Evolutionary conservation across 2,113 vertebrate genomes (phyloP).

Genomic region (Ptilonorhynchus violaceus): DNA sequence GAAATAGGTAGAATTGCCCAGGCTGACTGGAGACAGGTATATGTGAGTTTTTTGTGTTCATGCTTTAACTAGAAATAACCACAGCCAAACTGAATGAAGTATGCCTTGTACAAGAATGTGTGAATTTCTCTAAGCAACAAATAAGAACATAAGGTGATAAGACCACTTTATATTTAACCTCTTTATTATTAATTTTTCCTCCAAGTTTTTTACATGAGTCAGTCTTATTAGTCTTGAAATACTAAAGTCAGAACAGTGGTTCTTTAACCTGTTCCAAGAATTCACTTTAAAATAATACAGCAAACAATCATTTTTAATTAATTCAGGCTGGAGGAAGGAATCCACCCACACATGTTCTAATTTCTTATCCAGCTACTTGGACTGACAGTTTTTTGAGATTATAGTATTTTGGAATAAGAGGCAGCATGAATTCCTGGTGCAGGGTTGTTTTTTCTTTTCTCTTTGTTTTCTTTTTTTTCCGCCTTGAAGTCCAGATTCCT

Average conservation of each 20-base stretch:
- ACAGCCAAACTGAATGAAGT: not conserved
- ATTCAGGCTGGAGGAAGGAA: slow-evolving; percentile 59
- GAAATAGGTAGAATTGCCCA: not conserved
- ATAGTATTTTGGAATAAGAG: slow-evolving; percentile 11
- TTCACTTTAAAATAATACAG: not conserved
- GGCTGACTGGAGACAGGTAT: not conserved
- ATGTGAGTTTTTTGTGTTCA: not conserved
- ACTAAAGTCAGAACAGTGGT: not conserved
- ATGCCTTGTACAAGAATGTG: not conserved
- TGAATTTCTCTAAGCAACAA: slow-evolving; percentile 1
- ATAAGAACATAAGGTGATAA: not conserved
- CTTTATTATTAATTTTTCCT: not conserved
- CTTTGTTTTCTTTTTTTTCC: too few relatives aligned
- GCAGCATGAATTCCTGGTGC: not conserved
- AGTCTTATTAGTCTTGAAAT: not conserved
- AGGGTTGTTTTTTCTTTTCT: not conserved
- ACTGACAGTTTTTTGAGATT: slow-evolving; percentile 27
- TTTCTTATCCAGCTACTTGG: slow-evolving; percentile 51
- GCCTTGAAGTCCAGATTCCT: not conserved
- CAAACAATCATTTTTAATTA: slow-evolving; percentile 48
- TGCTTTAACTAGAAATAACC: not conserved
- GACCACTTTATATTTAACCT: not conserved
- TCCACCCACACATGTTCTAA: slow-evolving; percentile 59
- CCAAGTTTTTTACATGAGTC: not conserved
- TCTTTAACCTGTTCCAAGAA: slow-evolving; percentile 39